phyloP scores from a whole-genome alignment of 2,797 vertebrate genomes.

The Sphenodon punctatus region DNA sequence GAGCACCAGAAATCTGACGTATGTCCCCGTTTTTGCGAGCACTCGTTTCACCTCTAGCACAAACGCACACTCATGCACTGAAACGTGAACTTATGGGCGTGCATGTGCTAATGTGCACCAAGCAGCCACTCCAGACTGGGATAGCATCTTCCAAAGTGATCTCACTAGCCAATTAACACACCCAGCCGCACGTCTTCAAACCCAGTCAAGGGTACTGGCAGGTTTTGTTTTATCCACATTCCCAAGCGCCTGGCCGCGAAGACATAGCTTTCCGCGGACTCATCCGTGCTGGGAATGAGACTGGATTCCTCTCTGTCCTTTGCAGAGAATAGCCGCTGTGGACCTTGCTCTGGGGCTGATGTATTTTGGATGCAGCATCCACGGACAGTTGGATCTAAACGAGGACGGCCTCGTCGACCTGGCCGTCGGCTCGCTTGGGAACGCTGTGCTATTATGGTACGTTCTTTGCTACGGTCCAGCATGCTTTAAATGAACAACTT shows the following conservation, averaged over 20 bases:
- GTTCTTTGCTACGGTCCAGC: slow-evolving; percentile 51
- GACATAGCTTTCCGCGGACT: not conserved
- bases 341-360: slow-evolving; percentile 84
- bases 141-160: not conserved
- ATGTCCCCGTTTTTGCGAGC: too few relatives aligned
- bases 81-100: not conserved
- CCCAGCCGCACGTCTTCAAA: not conserved
- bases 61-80: not conserved
- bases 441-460: slow-evolving; percentile 91
- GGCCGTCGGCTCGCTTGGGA: slow-evolving; percentile 92
- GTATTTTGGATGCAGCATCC: slow-evolving; percentile 94
- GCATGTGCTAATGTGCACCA: not conserved
- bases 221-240: not conserved
- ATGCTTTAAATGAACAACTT: too few relatives aligned
- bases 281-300: not conserved
- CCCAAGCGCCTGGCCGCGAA: not conserved
- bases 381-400: slow-evolving; percentile 93
- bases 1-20: too few relatives aligned
- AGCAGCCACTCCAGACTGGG: rapidly evolving
- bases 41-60: too few relatives aligned
- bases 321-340: slow-evolving; percentile 87
- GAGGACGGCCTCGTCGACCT: slow-evolving; percentile 91
- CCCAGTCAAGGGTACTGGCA: not conserved
- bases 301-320: not conserved
- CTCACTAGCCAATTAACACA: not conserved